Conservation (phyloP, 2,888 invertebrate species). For the Lithodes maja region DNA sequence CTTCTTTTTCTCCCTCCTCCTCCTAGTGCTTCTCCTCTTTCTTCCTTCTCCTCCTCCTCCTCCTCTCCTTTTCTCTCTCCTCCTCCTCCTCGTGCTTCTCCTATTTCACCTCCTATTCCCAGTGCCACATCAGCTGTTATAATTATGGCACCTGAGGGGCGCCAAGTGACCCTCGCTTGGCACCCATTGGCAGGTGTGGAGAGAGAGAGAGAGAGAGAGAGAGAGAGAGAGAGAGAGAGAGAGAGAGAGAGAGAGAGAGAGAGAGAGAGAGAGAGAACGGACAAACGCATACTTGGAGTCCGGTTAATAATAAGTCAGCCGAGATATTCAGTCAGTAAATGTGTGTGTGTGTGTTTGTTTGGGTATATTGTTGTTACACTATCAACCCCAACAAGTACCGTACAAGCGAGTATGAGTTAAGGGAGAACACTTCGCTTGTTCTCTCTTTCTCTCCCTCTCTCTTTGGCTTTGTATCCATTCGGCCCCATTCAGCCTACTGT, state of each 20-base stretch:
- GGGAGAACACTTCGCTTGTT: neutral
- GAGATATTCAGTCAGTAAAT: no score
- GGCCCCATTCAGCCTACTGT: no score
- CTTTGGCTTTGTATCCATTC: no score
- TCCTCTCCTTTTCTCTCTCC: neutral
- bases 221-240: conserved; percentile 22
- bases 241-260: neutral
- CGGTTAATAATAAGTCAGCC: no score
- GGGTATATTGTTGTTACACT: no score
- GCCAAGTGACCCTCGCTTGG: no score
- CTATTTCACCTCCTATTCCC: neutral
- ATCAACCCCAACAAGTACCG: no score
- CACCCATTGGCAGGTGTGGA: neutral
- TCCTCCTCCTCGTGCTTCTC: neutral
- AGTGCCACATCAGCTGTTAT: no score
- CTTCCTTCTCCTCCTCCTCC: neutral
- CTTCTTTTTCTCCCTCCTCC: neutral
- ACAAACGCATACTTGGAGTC: neutral
- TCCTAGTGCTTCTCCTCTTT: neutral
- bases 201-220: conserved; percentile 4
- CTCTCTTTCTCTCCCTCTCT: no score
- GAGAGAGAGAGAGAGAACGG: conserved; percentile 11
- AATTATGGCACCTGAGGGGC: no score
- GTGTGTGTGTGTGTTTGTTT: no score
- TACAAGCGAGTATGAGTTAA: neutral